Evolutionary conservation across 2,113 vertebrate genomes (phyloP).

Genomic region (Tricholaema leucomelas): DNA sequence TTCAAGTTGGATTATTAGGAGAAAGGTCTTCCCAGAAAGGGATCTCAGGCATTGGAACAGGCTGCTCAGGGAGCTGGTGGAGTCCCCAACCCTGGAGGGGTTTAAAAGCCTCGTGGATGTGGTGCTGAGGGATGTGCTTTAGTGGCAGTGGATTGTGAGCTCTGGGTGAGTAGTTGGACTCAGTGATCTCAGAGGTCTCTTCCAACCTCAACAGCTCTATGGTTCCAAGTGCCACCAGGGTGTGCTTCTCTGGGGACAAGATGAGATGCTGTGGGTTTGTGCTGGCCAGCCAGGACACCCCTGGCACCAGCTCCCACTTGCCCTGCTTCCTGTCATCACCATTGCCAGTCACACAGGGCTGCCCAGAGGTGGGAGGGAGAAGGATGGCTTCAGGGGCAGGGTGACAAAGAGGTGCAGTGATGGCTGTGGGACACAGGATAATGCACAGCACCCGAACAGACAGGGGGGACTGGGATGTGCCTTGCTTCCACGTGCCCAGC

Average conservation of each 20-base stretch:
- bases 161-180: too few relatives aligned
- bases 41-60: too few relatives aligned
- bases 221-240: not conserved
- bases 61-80: too few relatives aligned
- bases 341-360: not conserved
- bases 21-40: too few relatives aligned
- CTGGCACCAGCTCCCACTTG: accelerated
- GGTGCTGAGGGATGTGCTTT: too few relatives aligned
- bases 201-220: too few relatives aligned
- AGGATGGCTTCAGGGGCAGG: not conserved
- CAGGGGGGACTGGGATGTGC: not conserved
- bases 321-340: not conserved
- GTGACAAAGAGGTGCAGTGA: not conserved
- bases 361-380: not conserved
- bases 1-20: too few relatives aligned
- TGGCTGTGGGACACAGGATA: accelerated
- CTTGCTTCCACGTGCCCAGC: not conserved
- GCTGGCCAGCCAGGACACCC: not conserved
- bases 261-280: not conserved
- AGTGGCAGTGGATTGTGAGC: too few relatives aligned
- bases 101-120: too few relatives aligned
- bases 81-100: too few relatives aligned
- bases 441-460: not conserved
- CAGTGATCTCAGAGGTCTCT: too few relatives aligned
- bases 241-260: accelerated